Base-by-base conservation (phyloP, 2,888 invertebrate genomes). In the Mayetiola destructor region DNA sequence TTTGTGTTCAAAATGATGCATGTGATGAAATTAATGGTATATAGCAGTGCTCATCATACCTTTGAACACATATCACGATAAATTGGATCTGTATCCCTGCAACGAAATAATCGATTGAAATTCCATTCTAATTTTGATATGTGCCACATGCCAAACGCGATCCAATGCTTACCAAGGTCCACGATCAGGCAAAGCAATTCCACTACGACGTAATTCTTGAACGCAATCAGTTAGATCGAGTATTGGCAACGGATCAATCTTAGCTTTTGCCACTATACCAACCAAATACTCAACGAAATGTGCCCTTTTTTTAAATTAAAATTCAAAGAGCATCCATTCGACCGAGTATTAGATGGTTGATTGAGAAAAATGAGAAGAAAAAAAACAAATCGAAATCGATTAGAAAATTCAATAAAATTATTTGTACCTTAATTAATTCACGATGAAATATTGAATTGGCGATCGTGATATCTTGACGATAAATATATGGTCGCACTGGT, bases 201-300 rank as follows among this genome's bases (percentile, higher is more conserved):
- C 89, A 67, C 88, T 82, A 66, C 91, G 80, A 66, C 86, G 81
- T 69, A 93, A 78, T 73, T 92, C 89, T 66, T 90, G 89, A 65
- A 85, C 82, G 67, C 93, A 83, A 70, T 93, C 92, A 65, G 82
- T 80, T 71, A 88, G 78, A 71, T 86, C 86, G 79, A 94, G 84
- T 69, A 94, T 87, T 63, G 82, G 80, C 67, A 92, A 80, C 6
- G 95, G 94, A 76, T 96, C 95, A 72, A 95, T 79, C 67, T 80
- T 78, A 70, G 84, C 78, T 72, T 81, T 80, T 73, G 86, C 86
- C 74, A 94, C 88, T 72, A 85, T 79, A 66, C 80, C 82, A 69
- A 92, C 90, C 78, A 96, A 81, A 77, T 94, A 93, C 78, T 95
- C 95, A 73, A 92, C 84, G 80, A 92, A 95, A 79, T 95, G 95